These are phyloP conservation scores for Diprion similis DNA, from an alignment of 1,140 invertebrate genomes.

Conservation along the genomic window DNA sequence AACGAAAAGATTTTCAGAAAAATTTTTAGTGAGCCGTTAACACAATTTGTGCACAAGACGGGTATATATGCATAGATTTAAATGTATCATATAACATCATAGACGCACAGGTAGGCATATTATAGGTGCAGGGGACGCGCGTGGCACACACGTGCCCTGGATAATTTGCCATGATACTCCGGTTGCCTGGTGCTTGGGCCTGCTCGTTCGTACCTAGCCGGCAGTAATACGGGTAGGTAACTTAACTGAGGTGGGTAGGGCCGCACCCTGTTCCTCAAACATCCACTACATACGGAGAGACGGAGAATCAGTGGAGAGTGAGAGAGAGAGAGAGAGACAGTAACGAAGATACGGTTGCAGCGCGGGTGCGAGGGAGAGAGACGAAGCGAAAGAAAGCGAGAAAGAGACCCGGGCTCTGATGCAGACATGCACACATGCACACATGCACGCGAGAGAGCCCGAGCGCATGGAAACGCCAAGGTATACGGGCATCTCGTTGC, in stretches of 20 bases:
- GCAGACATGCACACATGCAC: neutral
- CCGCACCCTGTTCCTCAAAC: conserved; percentile 56
- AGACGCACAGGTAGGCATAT: neutral
- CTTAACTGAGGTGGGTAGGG: conserved; percentile 53
- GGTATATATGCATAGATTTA: no score
- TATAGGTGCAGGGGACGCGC: neutral
- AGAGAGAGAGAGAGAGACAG: neutral
- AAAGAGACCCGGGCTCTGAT: neutral
- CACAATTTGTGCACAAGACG: no score
- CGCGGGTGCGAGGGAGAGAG: neutral
- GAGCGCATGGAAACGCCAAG: neutral
- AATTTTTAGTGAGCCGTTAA: no score
- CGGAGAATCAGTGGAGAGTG: neutral
- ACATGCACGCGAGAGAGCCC: neutral
- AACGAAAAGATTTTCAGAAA: no score
- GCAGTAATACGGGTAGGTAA: conserved; percentile 58
- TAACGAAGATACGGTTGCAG: neutral
- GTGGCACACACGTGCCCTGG: conserved; percentile 43
- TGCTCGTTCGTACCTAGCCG: conserved; percentile 39
- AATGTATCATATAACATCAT: neutral
- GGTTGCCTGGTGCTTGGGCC: conserved; percentile 36
- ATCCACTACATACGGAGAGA: conserved; percentile 38
- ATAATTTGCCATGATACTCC: conserved; percentile 51
- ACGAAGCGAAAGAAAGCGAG: neutral
- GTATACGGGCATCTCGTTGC: neutral